Evolutionary conservation across 2,888 invertebrate genomes (phyloP).

Genomic region (Lasioglossum pauxillum): DNA sequence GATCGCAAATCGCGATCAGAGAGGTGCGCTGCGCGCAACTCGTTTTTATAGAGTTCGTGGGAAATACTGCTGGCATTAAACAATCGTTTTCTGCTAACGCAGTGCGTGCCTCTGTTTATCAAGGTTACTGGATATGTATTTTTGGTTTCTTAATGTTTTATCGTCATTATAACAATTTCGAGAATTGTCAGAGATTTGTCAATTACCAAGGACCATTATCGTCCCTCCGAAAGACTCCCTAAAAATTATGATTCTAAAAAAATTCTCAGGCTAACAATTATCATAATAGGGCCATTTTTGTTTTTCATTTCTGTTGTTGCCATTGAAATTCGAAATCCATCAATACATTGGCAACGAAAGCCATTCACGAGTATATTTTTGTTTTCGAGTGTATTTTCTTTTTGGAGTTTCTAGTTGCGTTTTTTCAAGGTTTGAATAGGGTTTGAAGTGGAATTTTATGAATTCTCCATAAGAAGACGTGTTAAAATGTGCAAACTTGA

Average conservation of each 20-base stretch:
- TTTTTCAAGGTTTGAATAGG: no score
- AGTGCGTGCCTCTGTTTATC: background rate
- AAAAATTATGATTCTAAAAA: background rate
- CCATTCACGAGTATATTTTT: no score
- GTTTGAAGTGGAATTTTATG: no score
- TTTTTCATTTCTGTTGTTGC: no score
- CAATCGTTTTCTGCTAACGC: background rate
- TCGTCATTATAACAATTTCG: no score
- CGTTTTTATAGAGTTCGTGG: background rate
- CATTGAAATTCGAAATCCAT: no score
- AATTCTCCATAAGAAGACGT: no score
- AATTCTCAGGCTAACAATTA: background rate
- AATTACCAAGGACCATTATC: no score
- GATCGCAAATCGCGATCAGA: background rate
- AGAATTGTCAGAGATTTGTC: background rate
- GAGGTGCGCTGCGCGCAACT: background rate
- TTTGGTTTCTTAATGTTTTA: background rate
- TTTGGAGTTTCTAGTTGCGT: no score
- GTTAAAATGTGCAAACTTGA: no score
- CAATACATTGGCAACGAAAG: no score
- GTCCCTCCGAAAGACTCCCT: background rate
- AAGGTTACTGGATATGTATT: background rate
- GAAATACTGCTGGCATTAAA: background rate
- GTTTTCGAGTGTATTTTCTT: no score
- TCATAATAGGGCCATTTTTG: background rate